Evolutionary conservation across 64 coral and sea anemone genomes (phyloP).

Genomic region (Catalaphyllia jardinei): DNA sequence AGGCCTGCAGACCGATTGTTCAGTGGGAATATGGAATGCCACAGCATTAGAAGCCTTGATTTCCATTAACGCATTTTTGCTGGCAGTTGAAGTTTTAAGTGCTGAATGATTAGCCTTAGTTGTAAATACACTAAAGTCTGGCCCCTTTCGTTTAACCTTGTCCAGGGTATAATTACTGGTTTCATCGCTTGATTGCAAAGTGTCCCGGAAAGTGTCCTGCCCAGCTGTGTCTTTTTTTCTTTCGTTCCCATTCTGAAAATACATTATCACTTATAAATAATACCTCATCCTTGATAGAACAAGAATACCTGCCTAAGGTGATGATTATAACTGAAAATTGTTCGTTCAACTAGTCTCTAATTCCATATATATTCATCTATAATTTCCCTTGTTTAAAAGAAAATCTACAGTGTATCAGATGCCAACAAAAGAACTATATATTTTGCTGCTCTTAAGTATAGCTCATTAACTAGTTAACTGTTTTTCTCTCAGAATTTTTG

Average conservation of each 20-base stretch:
- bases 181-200: neutral
- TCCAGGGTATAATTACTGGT: neutral
- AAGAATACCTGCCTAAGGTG: too few relatives aligned
- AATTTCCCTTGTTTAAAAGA: too few relatives aligned
- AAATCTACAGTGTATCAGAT: too few relatives aligned
- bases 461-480: too few relatives aligned
- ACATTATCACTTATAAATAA: neutral
- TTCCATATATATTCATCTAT: too few relatives aligned
- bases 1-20: slow-evolving; percentile 12
- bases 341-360: too few relatives aligned
- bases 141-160: neutral
- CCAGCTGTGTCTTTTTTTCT: neutral
- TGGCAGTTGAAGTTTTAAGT: neutral
- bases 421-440: too few relatives aligned
- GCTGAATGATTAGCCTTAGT: neutral
- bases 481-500: too few relatives aligned
- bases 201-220: neutral
- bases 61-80: neutral
- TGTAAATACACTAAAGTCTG: neutral
- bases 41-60: slow-evolving; percentile 15
- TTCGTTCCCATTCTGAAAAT: slow-evolving; percentile 39
- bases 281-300: too few relatives aligned
- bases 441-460: too few relatives aligned
- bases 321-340: too few relatives aligned
- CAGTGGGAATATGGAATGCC: slow-evolving; percentile 47